Percentiles rank a stretch among this genome's conserved stretches.
These are phyloP conservation scores for Oophaga pumilio DNA, from an alignment of 2,113 vertebrate genomes.

Conservation along the genomic window DNA sequence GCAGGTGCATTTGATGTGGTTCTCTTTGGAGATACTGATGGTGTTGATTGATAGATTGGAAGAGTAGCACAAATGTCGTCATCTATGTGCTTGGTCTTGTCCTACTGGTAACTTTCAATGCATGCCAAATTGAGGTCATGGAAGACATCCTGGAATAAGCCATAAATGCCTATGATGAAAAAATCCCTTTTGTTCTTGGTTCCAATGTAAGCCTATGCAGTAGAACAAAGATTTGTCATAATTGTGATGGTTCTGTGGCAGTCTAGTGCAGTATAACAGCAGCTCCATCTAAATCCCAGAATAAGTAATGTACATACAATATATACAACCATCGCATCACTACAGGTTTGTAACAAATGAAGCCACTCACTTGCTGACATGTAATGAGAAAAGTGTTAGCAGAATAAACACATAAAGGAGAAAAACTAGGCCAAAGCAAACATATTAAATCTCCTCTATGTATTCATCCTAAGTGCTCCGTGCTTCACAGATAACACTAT, in stretches of 20 bases:
- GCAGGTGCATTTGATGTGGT: too few species aligned
- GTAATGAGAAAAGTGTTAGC: constrained; percentile 23
- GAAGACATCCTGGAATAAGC: too few species aligned
- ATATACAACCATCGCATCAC: too few species aligned
- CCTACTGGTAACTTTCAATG: too few species aligned
- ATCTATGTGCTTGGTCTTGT: too few species aligned
- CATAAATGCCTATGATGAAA: neutral
- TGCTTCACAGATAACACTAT: neutral
- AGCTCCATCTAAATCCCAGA: neutral
- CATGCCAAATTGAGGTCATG: too few species aligned
- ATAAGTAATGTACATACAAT: neutral
- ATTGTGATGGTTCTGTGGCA: neutral
- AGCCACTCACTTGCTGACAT: neutral
- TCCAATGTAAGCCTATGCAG: neutral
- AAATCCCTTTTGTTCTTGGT: neutral
- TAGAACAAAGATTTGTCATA: neutral
- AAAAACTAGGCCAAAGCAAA: constrained; percentile 30
- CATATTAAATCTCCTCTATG: constrained; percentile 6
- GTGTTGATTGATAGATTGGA: too few species aligned
- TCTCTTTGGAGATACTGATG: too few species aligned
- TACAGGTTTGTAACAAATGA: neutral
- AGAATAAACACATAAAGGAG: constrained; percentile 36
- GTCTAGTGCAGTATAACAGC: neutral
- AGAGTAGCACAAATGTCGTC: too few species aligned
- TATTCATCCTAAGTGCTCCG: constrained; percentile 11